Base-by-base conservation (phyloP, 2,113 vertebrate genomes). In the Anolis carolinensis region DNA sequence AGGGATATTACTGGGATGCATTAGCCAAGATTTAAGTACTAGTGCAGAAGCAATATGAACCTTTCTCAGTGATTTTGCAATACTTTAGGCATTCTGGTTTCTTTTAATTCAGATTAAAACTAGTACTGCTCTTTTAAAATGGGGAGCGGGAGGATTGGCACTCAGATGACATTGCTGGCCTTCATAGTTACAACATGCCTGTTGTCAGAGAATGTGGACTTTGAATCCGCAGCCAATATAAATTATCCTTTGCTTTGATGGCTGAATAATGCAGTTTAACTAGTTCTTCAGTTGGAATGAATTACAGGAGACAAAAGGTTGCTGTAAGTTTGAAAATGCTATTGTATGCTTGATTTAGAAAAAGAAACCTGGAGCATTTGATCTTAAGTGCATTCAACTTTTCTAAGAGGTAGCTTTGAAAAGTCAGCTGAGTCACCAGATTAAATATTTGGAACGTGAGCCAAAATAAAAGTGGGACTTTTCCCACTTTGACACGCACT, bases 231-330 rank as follows among this genome's bases (percentile, higher is more conserved):
- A 79, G 86, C 81, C 85, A n/a, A 74, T 52, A 2, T 88, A 87
- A 67, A 89, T 79, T 2, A 16, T 62, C 86, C 77, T 85, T 84
- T 34, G 34, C 91, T 94, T 84, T 90, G 89, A 91, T 85, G 86
- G 83, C 91, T 73, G 86, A 87, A 90, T 72, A 93, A 90, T 87
- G 92, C 87, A 81, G 92, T 93, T 94, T 90, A 90, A 91, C 92
- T 93, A 86, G 95, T 93, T 94, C 92, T 88, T 89, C 87, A 30
- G 79, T 10, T 59, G 84, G 82, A 86, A 70, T 82, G 92, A 93
- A 89, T 90, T 93, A 90, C 90, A 81, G 0, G 0, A 85, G 86
- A 93, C 92, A 93, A 91, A 95, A 95, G 87, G 59, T 81, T 44
- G 84, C 78, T 80, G 77, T 65, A 50, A 91, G 92, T 91, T 88